Evolutionary conservation across 1,140 invertebrate species (phyloP).

Genomic region (Aphaenogaster rudis): DNA sequence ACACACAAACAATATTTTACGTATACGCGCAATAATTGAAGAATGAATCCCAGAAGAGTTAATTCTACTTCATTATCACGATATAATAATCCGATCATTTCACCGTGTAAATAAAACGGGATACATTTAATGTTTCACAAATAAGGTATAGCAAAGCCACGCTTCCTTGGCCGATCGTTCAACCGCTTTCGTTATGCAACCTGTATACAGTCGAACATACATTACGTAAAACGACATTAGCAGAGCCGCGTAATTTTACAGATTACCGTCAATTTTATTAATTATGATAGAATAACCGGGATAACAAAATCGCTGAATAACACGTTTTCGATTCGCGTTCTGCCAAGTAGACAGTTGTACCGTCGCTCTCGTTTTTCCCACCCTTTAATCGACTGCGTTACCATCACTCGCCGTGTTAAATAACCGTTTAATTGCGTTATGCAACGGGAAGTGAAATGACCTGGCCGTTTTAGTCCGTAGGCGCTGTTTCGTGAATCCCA

Average conservation of each 20-base stretch:
- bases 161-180: slow-evolving; percentile 36
- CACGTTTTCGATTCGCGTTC: not conserved
- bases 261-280: slow-evolving; percentile 35
- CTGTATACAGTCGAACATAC: not conserved
- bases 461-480: slow-evolving; percentile 59
- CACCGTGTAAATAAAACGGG: not conserved
- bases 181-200: slow-evolving; percentile 51
- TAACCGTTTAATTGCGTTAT: slow-evolving; percentile 77
- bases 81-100: slow-evolving; percentile 28
- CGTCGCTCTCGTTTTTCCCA: slow-evolving; percentile 46
- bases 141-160: slow-evolving; percentile 11
- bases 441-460: slow-evolving; percentile 77
- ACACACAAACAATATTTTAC: not conserved
- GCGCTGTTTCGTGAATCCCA: not conserved
- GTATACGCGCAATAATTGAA: not conserved
- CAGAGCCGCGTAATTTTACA: not conserved
- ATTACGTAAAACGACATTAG: slow-evolving; percentile 51
- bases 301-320: slow-evolving; percentile 24
- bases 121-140: slow-evolving; percentile 1
- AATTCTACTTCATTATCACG: not conserved
- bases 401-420: slow-evolving; percentile 65
- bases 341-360: not conserved
- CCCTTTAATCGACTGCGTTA: slow-evolving; percentile 14
- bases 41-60: not conserved
- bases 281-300: not conserved